Evolutionary conservation across 2,888 invertebrate genomes (phyloP), one percentile per base, ranked within the genome.

Genomic region (Chymomyza amoena): DNA sequence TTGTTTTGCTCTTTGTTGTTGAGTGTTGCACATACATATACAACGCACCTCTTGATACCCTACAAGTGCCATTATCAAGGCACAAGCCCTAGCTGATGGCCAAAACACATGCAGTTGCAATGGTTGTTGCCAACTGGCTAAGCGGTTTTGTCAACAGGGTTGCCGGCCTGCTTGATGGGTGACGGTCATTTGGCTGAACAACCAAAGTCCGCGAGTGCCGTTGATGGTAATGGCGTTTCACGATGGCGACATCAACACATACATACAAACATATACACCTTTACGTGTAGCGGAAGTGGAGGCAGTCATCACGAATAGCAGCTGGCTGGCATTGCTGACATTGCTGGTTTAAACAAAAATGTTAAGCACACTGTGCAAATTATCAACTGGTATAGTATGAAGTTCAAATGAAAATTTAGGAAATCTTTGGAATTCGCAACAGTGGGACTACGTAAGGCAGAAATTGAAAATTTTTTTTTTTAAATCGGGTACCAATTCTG

Each of bases 21-120:
- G 61, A 28, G 32, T 57, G 61, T 13, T 50, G 63, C 45, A 60
- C 71, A 69, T 68, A 60, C 71, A 69, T 68, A 63, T 51, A 64
- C 64, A 60, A 52, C 66, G 69, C 69, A 77, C 75, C 73, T 75
- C 57, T 66, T 66, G 87, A 88, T 78, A 68, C 86, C 84, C 73
- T 76, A 88, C 66, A 85, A 85, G 88, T 88, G 84, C 75, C 69
- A 64, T 69, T 78, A 65, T 66, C 75, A 75, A 66, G 60, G 66
- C 76, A 32, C 32, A 73, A 32, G 57, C 57, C 3, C 52, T 51
- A 13, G 20, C 77, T 73, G 64, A 70, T 70, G 76, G 76, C 68
- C 72, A 76, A 75, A 75, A 68, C 71, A 62, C 68, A 75, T 71
- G 75, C 66, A 68, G 75, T 71, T 39, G 68, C 64, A 62, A 25